Evolutionary conservation across 2,888 invertebrate genomes (phyloP), one percentile per base, ranked within the genome.

Genomic region (Chromoteleia sp.): DNA sequence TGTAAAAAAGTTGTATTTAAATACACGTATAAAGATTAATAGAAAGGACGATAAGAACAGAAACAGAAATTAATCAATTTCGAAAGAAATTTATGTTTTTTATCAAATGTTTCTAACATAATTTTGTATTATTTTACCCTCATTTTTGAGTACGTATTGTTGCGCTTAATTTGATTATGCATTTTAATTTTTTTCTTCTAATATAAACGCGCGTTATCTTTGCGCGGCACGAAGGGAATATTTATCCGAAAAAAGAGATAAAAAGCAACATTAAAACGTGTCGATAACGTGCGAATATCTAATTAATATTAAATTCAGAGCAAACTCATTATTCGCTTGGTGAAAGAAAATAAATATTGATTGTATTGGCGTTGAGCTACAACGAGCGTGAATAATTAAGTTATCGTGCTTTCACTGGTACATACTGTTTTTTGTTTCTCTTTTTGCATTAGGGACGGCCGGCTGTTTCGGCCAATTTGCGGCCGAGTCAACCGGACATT

Each of bases 391-490:
- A 84, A 85, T 85, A 85, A 89, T 88, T 84, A 85, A 85, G 85
- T 87, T 85, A 88, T 76, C 85, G 84, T 82, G 83, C 82, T 80
- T 80, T 79, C 81, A 74, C 81, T 80, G 77, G 59, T 61, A 71
- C 71, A 65, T 61, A 36, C 73, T 59, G 61, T 82, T 68, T 76
- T 78, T 81, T 81, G 82, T 80, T 76, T 76, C 76, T 84, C 73
- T 67, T 82, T 83, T 83, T 85, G 73, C 80, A 84, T 78, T 63
- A 76, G 80, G 80, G 67, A 67, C 80, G 82, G 70, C 61, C 59
- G 75, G 82, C 83, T 85, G 88, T 88, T 89, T 88, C 85, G 88
- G 88, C 87, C 88, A 89, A 91, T 90, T 90, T 89, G 88, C 87
- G 89, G 87, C 84, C 84, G 86, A 88, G 87, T 87, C 86, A 83